phyloP scores from a whole-genome alignment of 2,797 vertebrate genomes.

The Lepus oiostolus region DNA sequence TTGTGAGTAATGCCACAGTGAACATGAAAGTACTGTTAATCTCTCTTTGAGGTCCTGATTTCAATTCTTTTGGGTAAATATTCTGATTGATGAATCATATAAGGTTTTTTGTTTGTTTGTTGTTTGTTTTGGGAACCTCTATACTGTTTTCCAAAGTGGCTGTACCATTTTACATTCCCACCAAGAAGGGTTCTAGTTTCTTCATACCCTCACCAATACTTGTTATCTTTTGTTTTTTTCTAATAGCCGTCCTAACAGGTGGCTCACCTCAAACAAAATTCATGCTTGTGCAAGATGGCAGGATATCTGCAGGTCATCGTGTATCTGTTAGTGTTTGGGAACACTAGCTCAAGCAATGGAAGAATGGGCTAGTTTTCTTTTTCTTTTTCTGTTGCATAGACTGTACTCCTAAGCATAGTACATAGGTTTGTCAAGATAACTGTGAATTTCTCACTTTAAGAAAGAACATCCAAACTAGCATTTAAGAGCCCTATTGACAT shows the following conservation, averaged over 20 bases:
- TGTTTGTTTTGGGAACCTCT: background rate
- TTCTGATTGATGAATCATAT: background rate
- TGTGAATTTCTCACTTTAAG: background rate
- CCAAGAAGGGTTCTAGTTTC: background rate
- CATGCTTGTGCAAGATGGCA: too few relatives aligned
- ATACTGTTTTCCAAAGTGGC: background rate
- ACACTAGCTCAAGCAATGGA: background rate
- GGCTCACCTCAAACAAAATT: background rate
- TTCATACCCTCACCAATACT: background rate
- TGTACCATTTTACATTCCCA: background rate
- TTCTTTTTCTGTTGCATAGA: background rate
- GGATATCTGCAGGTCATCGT: background rate
- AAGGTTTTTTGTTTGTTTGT: background rate
- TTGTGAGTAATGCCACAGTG: background rate
- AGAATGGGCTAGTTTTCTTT: background rate
- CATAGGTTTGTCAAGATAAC: background rate
- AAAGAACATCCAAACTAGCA: background rate
- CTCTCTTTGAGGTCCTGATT: background rate
- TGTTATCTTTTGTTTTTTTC: background rate
- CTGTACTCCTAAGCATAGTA: background rate
- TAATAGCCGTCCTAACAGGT: background rate
- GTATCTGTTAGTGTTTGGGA: background rate
- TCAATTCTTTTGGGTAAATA: background rate
- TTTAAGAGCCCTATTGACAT: background rate
- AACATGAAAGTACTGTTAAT: too few relatives aligned